Evolutionary conservation across 2,113 vertebrate genomes (phyloP), one percentile per base, ranked within the genome.

Genomic region (Psittacula cyanocephala): DNA sequence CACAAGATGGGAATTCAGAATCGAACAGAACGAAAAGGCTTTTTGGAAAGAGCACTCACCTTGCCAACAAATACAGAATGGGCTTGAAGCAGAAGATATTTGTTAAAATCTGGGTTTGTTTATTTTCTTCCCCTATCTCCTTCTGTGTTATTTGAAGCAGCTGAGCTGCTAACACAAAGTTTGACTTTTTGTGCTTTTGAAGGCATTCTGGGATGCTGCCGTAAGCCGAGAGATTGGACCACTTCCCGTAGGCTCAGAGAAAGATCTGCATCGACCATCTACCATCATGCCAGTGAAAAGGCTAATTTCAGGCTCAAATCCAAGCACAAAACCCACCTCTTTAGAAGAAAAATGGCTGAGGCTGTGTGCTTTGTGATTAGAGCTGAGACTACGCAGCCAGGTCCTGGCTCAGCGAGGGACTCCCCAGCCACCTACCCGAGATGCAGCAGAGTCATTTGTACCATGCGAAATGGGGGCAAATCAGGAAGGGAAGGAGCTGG

Each of bases 101-200:
- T 79, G 92, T 86, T 93, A 84, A 93, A 94, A 92, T 93, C 88
- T 91, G 96, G 49, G 62, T 91, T 93, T 96, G 95, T 96, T 97
- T 97, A 62, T 97, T 93, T 86, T 65, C 78, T 67, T 68, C 77
- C 89, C 74, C 52, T 50, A 10, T 93, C 90, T 92, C 91, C 95
- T 94, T 86, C 95, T 93, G 96, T 82, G 83, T 52, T 87, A 59
- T 84, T 85, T 72, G 93, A 77, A 94, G 88, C 95, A 96, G 88
- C 93, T 88, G 90, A 95, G 96, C 93, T 91, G 95, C 88, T 87
- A 89, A 68, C 60, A 57, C 7, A 0, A 52, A 69, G 62, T 93
- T 94, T 85, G 95, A 94, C 93, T 97, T 84, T 43, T 80, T 95
- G 95, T 95, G 95, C 93, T 92, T 94, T 96, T 91, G 6, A 89